Evolutionary conservation across 2,888 invertebrate species (phyloP).

Genomic region (Thera obeliscata): DNA sequence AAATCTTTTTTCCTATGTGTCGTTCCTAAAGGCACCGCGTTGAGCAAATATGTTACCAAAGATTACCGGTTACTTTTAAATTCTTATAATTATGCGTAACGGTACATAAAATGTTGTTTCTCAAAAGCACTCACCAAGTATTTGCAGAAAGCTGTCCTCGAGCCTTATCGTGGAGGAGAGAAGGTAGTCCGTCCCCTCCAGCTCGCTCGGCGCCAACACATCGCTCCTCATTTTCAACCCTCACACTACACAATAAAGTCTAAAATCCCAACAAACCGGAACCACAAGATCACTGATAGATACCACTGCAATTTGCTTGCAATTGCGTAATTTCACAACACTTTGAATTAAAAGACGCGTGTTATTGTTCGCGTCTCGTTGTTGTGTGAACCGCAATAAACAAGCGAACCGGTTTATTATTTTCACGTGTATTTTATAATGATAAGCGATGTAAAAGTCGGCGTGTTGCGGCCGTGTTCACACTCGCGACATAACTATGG

Average conservation of each 20-base stretch:
- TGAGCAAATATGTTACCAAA: background rate
- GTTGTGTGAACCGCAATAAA: constrained; percentile 56
- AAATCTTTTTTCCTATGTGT: too few relatives aligned
- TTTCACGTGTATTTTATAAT: constrained; percentile 60
- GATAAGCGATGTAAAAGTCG: constrained; percentile 32
- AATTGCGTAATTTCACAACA: constrained; percentile 36
- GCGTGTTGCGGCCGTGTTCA: constrained; percentile 34
- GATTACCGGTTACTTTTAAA: background rate
- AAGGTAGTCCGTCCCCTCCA: constrained; percentile 86
- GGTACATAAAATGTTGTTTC: constrained; percentile 1
- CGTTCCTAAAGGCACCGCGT: background rate
- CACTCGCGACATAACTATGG: constrained; percentile 36
- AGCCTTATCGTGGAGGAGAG: constrained; percentile 86
- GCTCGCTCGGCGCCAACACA: constrained; percentile 80
- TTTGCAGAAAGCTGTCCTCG: constrained; percentile 86
- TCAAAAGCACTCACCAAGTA: constrained; percentile 80
- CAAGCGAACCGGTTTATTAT: constrained; percentile 62
- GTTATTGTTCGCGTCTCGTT: constrained; percentile 47
- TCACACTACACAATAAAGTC: constrained; percentile 51
- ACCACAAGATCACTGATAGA: constrained; percentile 40
- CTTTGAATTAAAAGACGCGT: constrained; percentile 14
- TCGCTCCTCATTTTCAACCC: constrained; percentile 78
- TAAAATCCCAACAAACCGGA: constrained; percentile 50
- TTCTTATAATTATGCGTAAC: constrained; percentile 11
- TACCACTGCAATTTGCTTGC: constrained; percentile 45